A percentile compares a stretch with the other conserved stretches of the same genome.
Conservation (phyloP, 2,113 vertebrate species). For the Aramus guarauna region DNA sequence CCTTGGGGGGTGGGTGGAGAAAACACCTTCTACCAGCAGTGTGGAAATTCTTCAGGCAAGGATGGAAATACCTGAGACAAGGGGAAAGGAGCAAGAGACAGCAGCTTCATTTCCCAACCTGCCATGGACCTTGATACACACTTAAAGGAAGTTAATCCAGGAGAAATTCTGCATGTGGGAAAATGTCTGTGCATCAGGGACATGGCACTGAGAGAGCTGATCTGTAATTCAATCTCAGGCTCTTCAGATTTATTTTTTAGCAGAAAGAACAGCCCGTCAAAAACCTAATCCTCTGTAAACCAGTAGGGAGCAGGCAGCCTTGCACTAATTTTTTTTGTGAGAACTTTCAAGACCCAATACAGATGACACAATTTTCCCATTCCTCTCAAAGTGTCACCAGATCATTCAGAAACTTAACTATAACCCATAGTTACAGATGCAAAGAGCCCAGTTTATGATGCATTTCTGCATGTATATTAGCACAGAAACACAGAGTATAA, state of each 20-base stretch:
- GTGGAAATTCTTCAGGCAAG: background rate
- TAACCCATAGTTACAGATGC: background rate
- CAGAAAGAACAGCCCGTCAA: background rate
- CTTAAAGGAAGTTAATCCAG: background rate
- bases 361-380: background rate
- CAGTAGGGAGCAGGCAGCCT: background rate
- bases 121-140: background rate
- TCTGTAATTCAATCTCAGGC: background rate
- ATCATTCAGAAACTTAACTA: background rate
- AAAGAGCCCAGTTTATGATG: background rate
- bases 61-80: background rate
- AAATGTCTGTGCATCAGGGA: background rate
- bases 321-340: background rate
- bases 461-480: background rate
- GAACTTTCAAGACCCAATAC: background rate
- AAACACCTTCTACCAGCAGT: background rate
- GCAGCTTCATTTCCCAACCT: background rate
- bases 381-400: background rate
- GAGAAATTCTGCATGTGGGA: background rate
- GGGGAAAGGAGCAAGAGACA: background rate
- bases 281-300: background rate
- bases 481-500: background rate
- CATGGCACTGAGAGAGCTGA: background rate
- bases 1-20: background rate
- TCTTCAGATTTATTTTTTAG: background rate